phyloP scores from a whole-genome alignment of 1,140 invertebrate genomes.

The Nymphalis io region DNA sequence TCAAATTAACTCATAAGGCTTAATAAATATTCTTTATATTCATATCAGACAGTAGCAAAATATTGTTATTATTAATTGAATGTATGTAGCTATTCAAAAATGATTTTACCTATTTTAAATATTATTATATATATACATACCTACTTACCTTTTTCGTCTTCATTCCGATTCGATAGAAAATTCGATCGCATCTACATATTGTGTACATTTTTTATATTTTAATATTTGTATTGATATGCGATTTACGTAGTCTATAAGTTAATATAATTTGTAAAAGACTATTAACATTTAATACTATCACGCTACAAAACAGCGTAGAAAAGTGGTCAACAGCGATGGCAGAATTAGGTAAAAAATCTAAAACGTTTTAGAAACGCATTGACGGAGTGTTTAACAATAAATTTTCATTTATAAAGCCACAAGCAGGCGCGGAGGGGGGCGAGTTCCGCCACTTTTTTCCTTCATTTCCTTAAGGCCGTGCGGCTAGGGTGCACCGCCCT shows the following conservation, averaged over 20 bases:
- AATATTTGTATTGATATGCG: no score
- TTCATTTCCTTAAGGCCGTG: slow-evolving; percentile 75
- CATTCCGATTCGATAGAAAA: no score
- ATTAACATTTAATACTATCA: slow-evolving; percentile 11
- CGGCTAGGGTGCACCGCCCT: slow-evolving; percentile 61
- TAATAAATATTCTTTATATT: neutral
- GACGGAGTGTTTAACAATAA: slow-evolving; percentile 80
- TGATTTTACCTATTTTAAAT: no score
- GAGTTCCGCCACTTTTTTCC: slow-evolving; percentile 76
- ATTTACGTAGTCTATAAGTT: neutral
- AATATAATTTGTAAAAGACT: slow-evolving; percentile 12
- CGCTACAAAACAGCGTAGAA: slow-evolving; percentile 4
- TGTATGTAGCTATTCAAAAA: no score
- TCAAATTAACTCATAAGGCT: neutral
- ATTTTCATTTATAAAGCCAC: slow-evolving; percentile 80
- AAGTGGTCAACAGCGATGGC: slow-evolving; percentile 40
- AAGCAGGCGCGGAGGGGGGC: slow-evolving; percentile 53
- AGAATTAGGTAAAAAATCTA: slow-evolving; percentile 65
- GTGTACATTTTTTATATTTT: no score
- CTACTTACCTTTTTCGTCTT: no score
- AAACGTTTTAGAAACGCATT: slow-evolving; percentile 55
- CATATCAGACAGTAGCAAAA: neutral
- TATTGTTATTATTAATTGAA: no score
- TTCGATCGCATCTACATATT: no score
- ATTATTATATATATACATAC: no score